Base-by-base conservation (phyloP, 2,113 vertebrate genomes). In the Thamnophis sirtalis region DNA sequence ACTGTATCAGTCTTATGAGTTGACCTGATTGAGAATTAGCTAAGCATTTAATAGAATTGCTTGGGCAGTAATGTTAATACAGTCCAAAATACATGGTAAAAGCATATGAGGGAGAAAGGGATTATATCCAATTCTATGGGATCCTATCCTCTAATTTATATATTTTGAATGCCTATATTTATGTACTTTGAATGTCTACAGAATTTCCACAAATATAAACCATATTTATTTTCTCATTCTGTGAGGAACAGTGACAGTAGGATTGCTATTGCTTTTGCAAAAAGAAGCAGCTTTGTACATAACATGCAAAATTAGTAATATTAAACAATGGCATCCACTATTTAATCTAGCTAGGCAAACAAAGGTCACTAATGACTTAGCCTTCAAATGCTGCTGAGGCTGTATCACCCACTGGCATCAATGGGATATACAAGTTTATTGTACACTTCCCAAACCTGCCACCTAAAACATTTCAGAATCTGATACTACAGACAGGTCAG, bases 381-480 rank as follows among this genome's bases (percentile, higher is more conserved):
- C 1, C 10, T 55, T 73, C 28, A 38, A 60, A 86, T n/a, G 58
- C 49, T 86, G 5, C 8, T 89, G 38, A 90, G 26, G 89, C 38
- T 92, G 58, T 89, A 28, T 90, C 90, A 93, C 88, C 85, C 80
- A 91, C 86, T 91, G 94, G 50, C 9, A 88, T 55, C 60, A 92
- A 28, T 89, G 58, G 48, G 90, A 91, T 91, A 68, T 54, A 91
- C 86, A 87, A 73, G 50, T 87, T 88, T 87, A 68, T 87, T 63
- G 68, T 92, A 73, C 43, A 73, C 50, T 87, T 86, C 43, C 33
- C 49, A 73, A 86, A 87, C 49, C 50, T 53, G 91, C 91, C 24
- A 58, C 56, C 95, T 28, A 94, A 28, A 93, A 88, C 43, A 94
- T 94, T 91, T 92, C 60, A 92, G 90, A 94, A 92, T 93, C 89